Evolutionary conservation across 2,888 invertebrate species (phyloP).

Genomic region (Gandaritis pyraliata): DNA sequence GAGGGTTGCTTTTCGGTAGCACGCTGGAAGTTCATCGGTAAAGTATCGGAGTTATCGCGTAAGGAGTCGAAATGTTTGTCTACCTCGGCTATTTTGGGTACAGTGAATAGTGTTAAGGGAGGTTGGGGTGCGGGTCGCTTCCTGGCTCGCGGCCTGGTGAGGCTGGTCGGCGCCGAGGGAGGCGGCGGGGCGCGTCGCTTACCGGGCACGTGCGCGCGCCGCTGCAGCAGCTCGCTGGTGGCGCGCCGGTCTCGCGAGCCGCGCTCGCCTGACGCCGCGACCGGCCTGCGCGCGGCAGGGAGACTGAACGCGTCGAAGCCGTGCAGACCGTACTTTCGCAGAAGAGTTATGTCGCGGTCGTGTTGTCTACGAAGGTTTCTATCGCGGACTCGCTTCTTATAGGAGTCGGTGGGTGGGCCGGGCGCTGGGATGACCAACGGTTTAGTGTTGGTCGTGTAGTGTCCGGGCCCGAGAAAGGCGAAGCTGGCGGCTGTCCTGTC

Average conservation of each 20-base stretch:
- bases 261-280: conserved; percentile 75
- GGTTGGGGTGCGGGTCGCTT: conserved; percentile 85
- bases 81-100: conserved; percentile 16
- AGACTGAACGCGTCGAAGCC: conserved; percentile 72
- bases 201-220: conserved; percentile 89
- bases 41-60: conserved; percentile 4
- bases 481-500: conserved; percentile 90
- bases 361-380: conserved; percentile 83
- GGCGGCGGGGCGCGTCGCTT: conserved; percentile 90
- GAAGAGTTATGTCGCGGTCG: conserved; percentile 86
- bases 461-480: conserved; percentile 86
- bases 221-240: conserved; percentile 86
- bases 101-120: conserved; percentile 5
- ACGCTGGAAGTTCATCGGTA: conserved; percentile 45
- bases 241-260: conserved; percentile 79
- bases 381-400: conserved; percentile 85
- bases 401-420: conserved; percentile 86
- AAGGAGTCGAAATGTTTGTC: conserved; percentile 9
- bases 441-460: conserved; percentile 71
- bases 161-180: conserved; percentile 69
- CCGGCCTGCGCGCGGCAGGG: conserved; percentile 76
- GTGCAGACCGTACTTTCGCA: conserved; percentile 86
- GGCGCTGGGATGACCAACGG: conserved; percentile 75
- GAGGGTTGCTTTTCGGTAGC: conserved; percentile 27
- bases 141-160: conserved; percentile 53